Conservation (phyloP, 2,113 vertebrate genomes). For the Cyprinodon tularosa region DNA sequence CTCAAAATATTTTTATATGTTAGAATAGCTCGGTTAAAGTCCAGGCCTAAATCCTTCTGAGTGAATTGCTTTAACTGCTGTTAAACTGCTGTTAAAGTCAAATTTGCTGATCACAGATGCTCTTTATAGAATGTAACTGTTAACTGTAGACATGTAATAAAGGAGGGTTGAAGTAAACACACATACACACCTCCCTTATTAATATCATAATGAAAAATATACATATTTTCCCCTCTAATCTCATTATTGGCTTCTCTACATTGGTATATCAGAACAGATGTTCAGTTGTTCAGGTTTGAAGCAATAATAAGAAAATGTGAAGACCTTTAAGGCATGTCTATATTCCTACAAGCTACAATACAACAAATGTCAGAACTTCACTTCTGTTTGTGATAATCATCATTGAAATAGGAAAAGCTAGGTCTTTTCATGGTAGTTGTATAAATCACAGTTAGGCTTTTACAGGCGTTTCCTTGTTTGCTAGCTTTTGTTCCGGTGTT, state of each 20-base stretch:
- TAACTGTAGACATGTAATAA: too few species aligned
- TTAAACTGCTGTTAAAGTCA: too few species aligned
- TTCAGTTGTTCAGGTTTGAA: too few species aligned
- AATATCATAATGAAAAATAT: background rate
- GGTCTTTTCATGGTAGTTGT: background rate
- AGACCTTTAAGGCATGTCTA: background rate
- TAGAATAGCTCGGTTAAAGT: too few species aligned
- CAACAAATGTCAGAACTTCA: background rate
- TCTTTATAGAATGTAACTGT: too few species aligned
- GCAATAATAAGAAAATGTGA: background rate
- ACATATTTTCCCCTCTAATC: background rate
- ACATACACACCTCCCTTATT: background rate
- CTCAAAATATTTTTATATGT: too few species aligned
- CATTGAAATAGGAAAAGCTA: background rate
- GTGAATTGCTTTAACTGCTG: too few species aligned
- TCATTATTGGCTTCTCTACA: background rate
- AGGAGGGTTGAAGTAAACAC: background rate
- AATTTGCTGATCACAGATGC: too few species aligned
- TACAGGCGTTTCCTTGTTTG: conserved; percentile 21
- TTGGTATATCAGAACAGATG: background rate
- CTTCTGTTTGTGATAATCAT: background rate
- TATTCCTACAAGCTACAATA: background rate
- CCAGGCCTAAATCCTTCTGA: too few species aligned
- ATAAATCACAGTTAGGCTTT: background rate
- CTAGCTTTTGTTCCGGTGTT: conserved; percentile 13